A percentile compares a stretch with the other conserved stretches of the same genome.
Evolutionary conservation across 2,113 vertebrate species (phyloP).

Genomic region (Miniopterus natalensis): DNA sequence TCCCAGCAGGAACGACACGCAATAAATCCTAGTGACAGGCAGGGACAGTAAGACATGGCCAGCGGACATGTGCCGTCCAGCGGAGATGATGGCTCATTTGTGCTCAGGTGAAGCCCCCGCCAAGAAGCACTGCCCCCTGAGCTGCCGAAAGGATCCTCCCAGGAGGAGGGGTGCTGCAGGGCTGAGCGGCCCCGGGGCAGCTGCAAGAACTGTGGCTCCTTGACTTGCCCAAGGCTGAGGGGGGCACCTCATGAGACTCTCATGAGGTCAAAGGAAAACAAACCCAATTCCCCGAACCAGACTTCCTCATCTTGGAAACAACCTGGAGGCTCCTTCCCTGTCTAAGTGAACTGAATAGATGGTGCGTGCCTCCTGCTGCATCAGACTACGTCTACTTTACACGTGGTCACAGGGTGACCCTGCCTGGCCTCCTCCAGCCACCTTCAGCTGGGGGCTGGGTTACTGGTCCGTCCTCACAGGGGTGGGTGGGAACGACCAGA

Average conservation of each 20-base stretch:
- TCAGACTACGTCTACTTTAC: too few relatives aligned
- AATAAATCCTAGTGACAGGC: not conserved
- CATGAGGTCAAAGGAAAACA: not conserved
- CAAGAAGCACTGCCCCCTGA: not conserved
- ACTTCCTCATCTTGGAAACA: too few relatives aligned
- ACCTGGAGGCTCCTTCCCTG: not conserved
- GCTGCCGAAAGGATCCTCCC: not conserved
- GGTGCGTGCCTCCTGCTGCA: not conserved
- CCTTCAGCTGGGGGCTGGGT: not conserved
- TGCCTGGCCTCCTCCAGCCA: too few relatives aligned
- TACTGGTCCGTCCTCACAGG: not conserved
- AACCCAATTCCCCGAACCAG: not conserved
- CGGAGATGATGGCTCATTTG: accelerated
- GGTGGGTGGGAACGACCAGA: accelerated
- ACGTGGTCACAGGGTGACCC: not conserved
- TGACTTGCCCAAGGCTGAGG: not conserved
- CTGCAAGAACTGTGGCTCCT: not conserved
- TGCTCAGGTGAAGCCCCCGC: not conserved
- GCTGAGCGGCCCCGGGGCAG: not conserved
- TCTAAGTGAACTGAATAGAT: too few relatives aligned
- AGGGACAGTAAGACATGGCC: accelerated
- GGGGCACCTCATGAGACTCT: not conserved
- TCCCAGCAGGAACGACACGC: accelerated
- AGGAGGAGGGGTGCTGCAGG: not conserved
- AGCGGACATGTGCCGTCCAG: accelerated